Base-by-base conservation (phyloP, 2,888 invertebrate genomes). In the Torymus aiolomorphi region DNA sequence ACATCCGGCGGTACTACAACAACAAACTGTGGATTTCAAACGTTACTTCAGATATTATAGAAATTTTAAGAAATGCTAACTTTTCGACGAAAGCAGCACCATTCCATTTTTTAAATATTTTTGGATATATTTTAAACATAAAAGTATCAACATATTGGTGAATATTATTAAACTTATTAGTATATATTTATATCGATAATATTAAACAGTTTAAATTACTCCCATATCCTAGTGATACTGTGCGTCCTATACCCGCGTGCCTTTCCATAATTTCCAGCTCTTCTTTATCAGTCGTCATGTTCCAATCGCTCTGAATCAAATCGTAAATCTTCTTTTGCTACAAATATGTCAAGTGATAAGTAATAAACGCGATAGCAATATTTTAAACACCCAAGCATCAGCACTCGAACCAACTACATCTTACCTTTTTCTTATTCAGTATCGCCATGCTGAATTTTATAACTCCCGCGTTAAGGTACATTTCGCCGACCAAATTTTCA, bases 361-460 rank as follows among this genome's bases (percentile, higher is more conserved):
- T 42, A 8, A 8, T 42, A 42, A 42, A 5, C 42, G 8, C 8
- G 42, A 42, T 42, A 42, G 0, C 8, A 42, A 31, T 31, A 31
- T 31, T 5, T 31, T 31, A 5, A 42, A 42, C 42, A 10, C 8
- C 8, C 42, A 42, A 42, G 8, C 42, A 42, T 42, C 42, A 8
- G 8, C 8, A 10, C 8, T 42, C 8, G 8, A 42, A 42, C 42
- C 5, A 42, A 42, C 42, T 8, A 31, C 2, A 42, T 10, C 52
- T 14, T 65, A 79, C 79, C 18, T 75, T 18, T 0, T 31, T 20
- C n/a, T 12, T 78, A 49, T 56, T n/a, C 4, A 69, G 0, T 4
- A 75, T 54, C 0, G n/a, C 49, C 59, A 71, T 65, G 12, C 52
- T 20, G 11, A 74, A 71, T 61, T 80, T 80, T 13, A 66, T 54